phyloP scores from a whole-genome alignment of 92 coral and sea anemone species.

The Hydrozoanthus gracilis region DNA sequence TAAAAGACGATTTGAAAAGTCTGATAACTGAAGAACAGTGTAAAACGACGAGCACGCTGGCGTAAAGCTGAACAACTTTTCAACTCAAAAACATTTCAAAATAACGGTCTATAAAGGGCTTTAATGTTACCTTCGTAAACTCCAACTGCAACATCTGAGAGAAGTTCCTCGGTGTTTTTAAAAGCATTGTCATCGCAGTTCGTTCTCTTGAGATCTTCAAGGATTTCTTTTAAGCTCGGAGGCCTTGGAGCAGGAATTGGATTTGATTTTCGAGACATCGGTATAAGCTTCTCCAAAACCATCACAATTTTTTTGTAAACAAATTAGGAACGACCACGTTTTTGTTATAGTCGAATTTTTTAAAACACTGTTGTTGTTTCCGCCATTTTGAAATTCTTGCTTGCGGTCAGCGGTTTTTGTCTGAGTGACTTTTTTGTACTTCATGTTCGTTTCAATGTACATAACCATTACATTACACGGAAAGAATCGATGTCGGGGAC shows the following conservation, averaged over 20 bases:
- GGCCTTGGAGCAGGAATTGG: constrained; percentile 3
- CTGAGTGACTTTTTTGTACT: too few relatives aligned
- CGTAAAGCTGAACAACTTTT: too few relatives aligned
- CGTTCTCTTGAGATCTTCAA: constrained; percentile 29
- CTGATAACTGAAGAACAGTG: too few relatives aligned
- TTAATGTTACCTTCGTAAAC: constrained; percentile 8
- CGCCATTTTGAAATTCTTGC: not conserved
- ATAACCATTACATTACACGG: too few relatives aligned
- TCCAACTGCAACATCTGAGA: not conserved
- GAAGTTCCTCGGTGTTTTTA: not conserved
- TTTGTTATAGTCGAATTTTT: not conserved
- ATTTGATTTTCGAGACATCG: constrained; percentile 1
- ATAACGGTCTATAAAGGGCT: too few relatives aligned
- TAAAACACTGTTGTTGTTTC: not conserved
- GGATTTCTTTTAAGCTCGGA: constrained; percentile 40
- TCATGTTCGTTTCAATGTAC: too few relatives aligned
- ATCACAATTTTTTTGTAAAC: not conserved
- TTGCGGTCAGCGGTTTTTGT: not conserved
- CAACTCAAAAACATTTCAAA: too few relatives aligned
- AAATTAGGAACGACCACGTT: not conserved
- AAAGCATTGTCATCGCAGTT: not conserved
- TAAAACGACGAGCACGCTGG: too few relatives aligned
- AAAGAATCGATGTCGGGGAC: too few relatives aligned
- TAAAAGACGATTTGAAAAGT: too few relatives aligned
- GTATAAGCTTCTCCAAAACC: constrained; percentile 21